These are phyloP conservation scores for Dastarcus helophoroides DNA, from an alignment of 2,888 invertebrate species.

Conservation along the genomic window DNA sequence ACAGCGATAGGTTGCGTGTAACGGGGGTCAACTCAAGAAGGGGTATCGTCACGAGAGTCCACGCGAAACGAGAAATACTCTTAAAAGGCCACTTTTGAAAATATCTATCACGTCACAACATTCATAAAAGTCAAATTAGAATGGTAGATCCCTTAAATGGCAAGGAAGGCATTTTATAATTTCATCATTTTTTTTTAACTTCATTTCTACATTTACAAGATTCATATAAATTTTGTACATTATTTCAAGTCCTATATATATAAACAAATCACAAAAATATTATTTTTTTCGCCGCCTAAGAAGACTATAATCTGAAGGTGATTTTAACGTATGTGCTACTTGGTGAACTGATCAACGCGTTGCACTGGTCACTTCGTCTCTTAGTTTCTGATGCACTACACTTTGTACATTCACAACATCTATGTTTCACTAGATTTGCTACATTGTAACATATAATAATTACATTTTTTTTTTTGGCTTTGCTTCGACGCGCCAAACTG, in stretches of 20 bases:
- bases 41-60: no score
- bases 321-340: constrained; percentile 28
- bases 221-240: constrained; percentile 44
- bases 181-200: constrained; percentile 37
- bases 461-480: no score
- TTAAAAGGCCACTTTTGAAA: constrained; percentile 39
- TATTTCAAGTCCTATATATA: constrained; percentile 37
- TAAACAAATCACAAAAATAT: constrained; percentile 44
- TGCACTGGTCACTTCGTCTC: constrained; percentile 20
- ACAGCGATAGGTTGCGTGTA: no score
- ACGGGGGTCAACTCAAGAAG: no score
- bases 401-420: constrained; percentile 37
- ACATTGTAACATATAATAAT: neutral
- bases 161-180: constrained; percentile 53
- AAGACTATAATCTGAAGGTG: constrained; percentile 20
- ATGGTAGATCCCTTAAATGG: constrained; percentile 50
- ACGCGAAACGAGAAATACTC: constrained; percentile 25
- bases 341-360: constrained; percentile 24
- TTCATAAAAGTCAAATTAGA: constrained; percentile 32
- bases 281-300: constrained; percentile 30
- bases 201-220: constrained; percentile 37
- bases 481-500: no score
- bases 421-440: constrained; percentile 11
- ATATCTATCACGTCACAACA: constrained; percentile 35
- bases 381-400: constrained; percentile 31